These are phyloP conservation scores for Lipotes vexillifer DNA, from an alignment of 2,113 vertebrate genomes.

Conservation along the genomic window DNA sequence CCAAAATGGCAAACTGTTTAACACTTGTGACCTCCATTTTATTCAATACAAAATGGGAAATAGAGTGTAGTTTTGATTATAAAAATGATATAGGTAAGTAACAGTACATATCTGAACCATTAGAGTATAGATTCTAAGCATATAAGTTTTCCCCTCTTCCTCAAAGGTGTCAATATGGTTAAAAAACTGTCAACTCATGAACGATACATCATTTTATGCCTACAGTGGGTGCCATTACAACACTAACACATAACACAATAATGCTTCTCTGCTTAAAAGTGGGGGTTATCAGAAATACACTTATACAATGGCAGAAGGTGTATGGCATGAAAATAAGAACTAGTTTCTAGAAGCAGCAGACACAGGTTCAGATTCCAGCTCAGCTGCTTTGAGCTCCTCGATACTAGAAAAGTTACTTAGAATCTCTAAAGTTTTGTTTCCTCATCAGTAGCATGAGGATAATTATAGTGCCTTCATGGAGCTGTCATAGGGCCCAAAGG, in stretches of 20 bases:
- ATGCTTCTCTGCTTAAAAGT: background rate
- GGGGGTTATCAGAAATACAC: background rate
- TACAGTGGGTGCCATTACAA: background rate
- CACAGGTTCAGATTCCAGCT: background rate
- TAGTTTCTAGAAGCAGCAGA: background rate
- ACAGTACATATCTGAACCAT: background rate
- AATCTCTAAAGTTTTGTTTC: background rate
- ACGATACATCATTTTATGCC: background rate
- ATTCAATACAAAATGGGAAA: background rate
- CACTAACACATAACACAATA: background rate
- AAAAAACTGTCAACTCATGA: background rate
- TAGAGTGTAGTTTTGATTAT: background rate
- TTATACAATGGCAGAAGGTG: background rate
- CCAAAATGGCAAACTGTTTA: background rate
- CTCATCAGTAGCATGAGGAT: background rate
- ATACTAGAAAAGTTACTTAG: background rate
- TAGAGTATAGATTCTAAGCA: background rate
- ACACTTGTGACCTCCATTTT: background rate
- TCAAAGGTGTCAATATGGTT: background rate
- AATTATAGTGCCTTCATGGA: background rate
- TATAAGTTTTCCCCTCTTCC: background rate
- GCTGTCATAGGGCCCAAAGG: background rate
- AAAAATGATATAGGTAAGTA: background rate
- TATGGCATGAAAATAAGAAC: background rate
- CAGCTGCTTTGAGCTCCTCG: background rate